phyloP scores from a whole-genome alignment of 1,140 invertebrate species.

The Solenopsis invicta region DNA sequence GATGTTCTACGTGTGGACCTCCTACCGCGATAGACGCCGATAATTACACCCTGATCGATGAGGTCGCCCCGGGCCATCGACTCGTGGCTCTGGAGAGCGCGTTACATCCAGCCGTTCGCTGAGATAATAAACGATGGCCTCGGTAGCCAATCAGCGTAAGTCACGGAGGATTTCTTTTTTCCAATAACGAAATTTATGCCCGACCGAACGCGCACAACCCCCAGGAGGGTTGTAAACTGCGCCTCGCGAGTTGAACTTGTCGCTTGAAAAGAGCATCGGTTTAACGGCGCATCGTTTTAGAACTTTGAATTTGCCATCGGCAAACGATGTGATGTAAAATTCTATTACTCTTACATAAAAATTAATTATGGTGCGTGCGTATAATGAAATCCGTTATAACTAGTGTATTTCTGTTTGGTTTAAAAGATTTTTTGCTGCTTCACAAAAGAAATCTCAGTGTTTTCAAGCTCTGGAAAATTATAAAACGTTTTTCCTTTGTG shows the following conservation, averaged over 20 bases:
- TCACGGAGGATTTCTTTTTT: slow-evolving; percentile 57
- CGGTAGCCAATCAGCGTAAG: slow-evolving; percentile 65
- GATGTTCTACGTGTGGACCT: slow-evolving; percentile 69
- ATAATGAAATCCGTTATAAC: neutral
- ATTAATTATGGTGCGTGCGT: neutral
- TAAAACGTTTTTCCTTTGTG: neutral
- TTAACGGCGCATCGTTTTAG: neutral
- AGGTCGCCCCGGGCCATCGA: slow-evolving; percentile 73
- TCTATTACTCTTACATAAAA: neutral
- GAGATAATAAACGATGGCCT: slow-evolving; percentile 65
- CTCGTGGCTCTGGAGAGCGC: slow-evolving; percentile 38
- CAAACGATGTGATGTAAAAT: neutral
- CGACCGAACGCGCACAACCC: slow-evolving; percentile 32
- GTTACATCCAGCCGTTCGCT: slow-evolving; percentile 21
- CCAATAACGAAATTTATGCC: slow-evolving; percentile 67
- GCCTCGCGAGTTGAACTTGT: slow-evolving; percentile 30
- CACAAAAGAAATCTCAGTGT: neutral
- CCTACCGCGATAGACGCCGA: slow-evolving; percentile 73
- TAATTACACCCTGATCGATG: slow-evolving; percentile 80
- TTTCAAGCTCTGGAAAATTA: neutral
- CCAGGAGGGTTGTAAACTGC: slow-evolving; percentile 55
- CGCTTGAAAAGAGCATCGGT: slow-evolving; percentile 20
- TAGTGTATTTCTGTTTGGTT: neutral
- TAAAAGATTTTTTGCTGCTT: neutral
- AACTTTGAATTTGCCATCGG: neutral